Evolutionary conservation across 2,888 invertebrate genomes (phyloP).

Genomic region (Homarus gammarus): DNA sequence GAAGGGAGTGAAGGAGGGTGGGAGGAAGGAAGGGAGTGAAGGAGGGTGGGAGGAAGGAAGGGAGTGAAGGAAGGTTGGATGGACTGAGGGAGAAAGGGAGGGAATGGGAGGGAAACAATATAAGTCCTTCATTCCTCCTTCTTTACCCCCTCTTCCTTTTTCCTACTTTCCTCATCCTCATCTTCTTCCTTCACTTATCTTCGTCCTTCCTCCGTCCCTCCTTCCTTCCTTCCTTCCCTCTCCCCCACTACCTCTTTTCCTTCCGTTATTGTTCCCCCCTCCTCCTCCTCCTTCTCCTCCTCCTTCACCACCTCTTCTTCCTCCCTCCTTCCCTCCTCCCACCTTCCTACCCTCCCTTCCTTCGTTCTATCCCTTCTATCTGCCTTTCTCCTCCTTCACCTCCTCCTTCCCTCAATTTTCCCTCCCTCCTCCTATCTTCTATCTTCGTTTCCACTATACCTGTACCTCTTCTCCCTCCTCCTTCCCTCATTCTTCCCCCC

Average conservation of each 20-base stretch:
- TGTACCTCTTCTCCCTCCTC: not conserved
- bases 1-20: no score
- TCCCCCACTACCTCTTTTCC: not conserved
- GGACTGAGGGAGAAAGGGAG: no score
- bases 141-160: not conserved
- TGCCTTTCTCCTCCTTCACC: conserved; percentile 7
- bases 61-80: no score
- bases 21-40: no score
- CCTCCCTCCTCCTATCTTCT: not conserved
- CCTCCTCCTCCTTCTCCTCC: not conserved
- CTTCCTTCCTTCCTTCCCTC: not conserved
- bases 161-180: not conserved
- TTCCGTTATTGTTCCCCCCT: not conserved
- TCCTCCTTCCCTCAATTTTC: conserved; percentile 2
- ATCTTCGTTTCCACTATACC: not conserved
- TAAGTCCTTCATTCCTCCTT: not conserved
- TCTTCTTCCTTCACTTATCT: no score
- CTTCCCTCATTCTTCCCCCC: not conserved
- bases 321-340: not conserved
- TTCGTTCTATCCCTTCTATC: not conserved
- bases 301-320: conserved; percentile 5
- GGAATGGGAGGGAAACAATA: no score
- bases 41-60: no score
- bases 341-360: not conserved
- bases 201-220: not conserved